Conservation (phyloP, 2,888 invertebrate species). For the Eledona agricola region DNA sequence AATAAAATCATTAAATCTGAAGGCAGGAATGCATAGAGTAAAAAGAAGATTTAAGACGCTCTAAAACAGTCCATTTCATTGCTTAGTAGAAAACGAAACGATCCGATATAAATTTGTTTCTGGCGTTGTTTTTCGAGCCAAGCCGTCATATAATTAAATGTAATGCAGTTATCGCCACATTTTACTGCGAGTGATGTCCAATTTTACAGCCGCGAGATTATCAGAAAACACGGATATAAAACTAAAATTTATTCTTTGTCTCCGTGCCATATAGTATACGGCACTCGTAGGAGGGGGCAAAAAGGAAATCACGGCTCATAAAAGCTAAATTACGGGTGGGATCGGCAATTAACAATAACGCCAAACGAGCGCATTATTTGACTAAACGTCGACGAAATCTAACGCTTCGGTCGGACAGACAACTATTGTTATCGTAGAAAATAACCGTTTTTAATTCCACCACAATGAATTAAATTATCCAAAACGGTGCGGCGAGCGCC, state of each 20-base stretch:
- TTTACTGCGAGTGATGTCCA: conserved; percentile 33
- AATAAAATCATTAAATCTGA: conserved; percentile 33
- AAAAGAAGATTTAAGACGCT: conserved; percentile 36
- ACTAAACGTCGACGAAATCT: conserved; percentile 25
- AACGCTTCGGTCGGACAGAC: conserved; percentile 8
- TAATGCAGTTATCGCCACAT: conserved; percentile 39
- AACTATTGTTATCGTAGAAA: conserved; percentile 26
- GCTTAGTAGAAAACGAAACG: conserved; percentile 34
- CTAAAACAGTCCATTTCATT: conserved; percentile 36
- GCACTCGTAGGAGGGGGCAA: neutral
- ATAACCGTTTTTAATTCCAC: conserved; percentile 23
- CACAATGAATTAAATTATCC: conserved; percentile 35
- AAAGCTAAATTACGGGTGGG: conserved; percentile 13
- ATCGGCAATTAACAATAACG: conserved; percentile 12
- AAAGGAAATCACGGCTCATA: conserved; percentile 12
- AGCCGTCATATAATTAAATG: conserved; percentile 36
- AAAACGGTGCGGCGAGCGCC: conserved; percentile 17
- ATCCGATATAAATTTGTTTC: conserved; percentile 31
- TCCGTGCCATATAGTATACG: neutral
- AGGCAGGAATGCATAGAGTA: conserved; percentile 28
- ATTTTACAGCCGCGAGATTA: conserved; percentile 35
- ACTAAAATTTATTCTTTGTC: conserved; percentile 6
- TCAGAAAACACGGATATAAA: conserved; percentile 33
- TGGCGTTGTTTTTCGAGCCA: conserved; percentile 27
- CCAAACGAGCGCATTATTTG: conserved; percentile 21